A percentile compares a stretch with the other conserved stretches of the same genome.
Conservation (phyloP, 2,113 vertebrate species). For the Megatriorchis doriae region DNA sequence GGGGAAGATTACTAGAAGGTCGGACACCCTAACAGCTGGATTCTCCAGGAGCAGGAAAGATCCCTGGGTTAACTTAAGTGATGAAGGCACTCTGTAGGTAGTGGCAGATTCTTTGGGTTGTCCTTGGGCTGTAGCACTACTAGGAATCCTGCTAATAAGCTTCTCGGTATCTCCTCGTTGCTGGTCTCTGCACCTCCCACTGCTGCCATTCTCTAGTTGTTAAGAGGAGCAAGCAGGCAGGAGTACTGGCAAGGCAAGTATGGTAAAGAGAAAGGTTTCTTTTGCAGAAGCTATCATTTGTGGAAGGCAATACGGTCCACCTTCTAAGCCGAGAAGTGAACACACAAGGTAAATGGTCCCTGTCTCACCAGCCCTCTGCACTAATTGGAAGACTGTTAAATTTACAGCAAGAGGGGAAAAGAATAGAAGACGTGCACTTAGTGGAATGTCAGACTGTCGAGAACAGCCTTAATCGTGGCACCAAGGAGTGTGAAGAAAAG, state of each 20-base stretch:
- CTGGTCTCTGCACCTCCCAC: background rate
- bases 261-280: background rate
- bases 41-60: background rate
- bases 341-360: background rate
- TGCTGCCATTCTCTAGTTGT: background rate
- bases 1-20: background rate
- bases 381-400: background rate
- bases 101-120: background rate
- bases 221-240: background rate
- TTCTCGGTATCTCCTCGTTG: background rate
- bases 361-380: background rate
- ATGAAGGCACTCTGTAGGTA: background rate
- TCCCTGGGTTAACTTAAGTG: rapidly evolving
- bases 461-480: background rate
- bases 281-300: background rate
- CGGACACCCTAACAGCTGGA: background rate
- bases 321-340: background rate
- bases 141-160: background rate
- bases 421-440: background rate
- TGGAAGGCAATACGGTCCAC: background rate
- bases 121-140: background rate
- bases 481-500: background rate
- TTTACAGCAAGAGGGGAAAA: background rate
- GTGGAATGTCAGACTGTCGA: background rate
- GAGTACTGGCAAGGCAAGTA: background rate